Percentiles rank a stretch among this genome's conserved stretches.
phyloP scores from a whole-genome alignment of 2,113 vertebrate genomes.

The Apteryx mantelli region DNA sequence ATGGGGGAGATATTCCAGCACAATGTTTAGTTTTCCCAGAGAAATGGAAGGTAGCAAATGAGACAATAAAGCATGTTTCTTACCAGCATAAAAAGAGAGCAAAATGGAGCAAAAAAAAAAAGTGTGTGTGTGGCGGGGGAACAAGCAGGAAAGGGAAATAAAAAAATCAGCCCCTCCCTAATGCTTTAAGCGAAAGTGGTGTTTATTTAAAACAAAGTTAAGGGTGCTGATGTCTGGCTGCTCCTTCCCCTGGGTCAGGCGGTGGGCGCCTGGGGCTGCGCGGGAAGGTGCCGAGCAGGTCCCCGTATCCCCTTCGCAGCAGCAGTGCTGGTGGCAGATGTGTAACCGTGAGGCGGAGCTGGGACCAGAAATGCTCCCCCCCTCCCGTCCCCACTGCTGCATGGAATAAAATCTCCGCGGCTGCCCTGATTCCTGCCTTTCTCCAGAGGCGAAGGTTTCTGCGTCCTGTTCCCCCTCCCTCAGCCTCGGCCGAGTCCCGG shows the following conservation, averaged over 20 bases:
- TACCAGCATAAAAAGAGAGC: neutral
- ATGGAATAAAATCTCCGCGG: neutral
- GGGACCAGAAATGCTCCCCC: neutral
- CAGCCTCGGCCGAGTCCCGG: neutral
- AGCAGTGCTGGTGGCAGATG: neutral
- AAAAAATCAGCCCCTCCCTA: neutral
- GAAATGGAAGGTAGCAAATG: neutral
- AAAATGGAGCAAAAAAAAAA: neutral
- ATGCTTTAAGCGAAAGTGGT: neutral
- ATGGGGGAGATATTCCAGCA: neutral
- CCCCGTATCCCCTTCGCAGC: neutral
- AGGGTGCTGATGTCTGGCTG: neutral
- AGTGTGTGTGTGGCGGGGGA: neutral
- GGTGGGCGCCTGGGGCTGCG: neutral
- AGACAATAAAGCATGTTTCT: neutral
- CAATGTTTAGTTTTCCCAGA: neutral
- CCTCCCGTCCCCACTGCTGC: neutral
- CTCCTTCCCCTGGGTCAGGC: neutral
- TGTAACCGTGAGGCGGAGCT: neutral
- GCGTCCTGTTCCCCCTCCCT: neutral
- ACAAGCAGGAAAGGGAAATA: neutral
- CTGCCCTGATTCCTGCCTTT: neutral
- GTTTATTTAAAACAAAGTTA: neutral
- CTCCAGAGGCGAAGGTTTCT: neutral
- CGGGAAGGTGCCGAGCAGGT: neutral